Percentiles rank a stretch among this genome's conserved stretches.
Evolutionary conservation across 2,888 invertebrate species (phyloP).

Genomic region (Drosophila lutescens): DNA sequence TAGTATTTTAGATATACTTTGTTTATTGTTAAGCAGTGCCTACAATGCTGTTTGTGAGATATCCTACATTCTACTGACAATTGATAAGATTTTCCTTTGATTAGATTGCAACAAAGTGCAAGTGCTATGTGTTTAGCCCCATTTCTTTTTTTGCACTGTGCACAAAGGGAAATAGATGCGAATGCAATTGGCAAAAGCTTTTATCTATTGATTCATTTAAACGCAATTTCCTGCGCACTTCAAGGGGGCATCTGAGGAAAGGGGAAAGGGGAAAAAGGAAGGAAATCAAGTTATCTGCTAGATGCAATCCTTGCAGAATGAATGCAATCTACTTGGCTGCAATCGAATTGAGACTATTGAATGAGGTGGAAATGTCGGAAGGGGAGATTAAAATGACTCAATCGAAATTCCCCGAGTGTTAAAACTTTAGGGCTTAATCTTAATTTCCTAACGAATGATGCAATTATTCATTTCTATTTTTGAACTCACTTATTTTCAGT

Average conservation of each 20-base stretch:
- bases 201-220: slow-evolving; percentile 69
- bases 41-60: not conserved
- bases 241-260: slow-evolving; percentile 4
- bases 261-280: not conserved
- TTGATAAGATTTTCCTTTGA: slow-evolving; percentile 11
- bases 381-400: slow-evolving; percentile 5
- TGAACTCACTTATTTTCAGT: not conserved
- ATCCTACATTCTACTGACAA: not conserved
- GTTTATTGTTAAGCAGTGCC: not conserved
- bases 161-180: slow-evolving; percentile 31
- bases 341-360: slow-evolving; percentile 35
- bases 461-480: not conserved
- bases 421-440: not conserved
- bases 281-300: slow-evolving; percentile 38
- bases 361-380: slow-evolving; percentile 6
- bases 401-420: not conserved
- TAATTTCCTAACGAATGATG: not conserved
- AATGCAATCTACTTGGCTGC: slow-evolving; percentile 34
- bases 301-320: slow-evolving; percentile 34
- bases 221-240: slow-evolving; percentile 66
- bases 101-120: not conserved
- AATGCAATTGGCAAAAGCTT: slow-evolving; percentile 71
- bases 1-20: too few species aligned
- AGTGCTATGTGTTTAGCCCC: not conserved
- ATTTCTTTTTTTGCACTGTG: slow-evolving; percentile 10